A percentile compares a stretch with the other conserved stretches of the same genome.
Conservation (phyloP, 1,140 invertebrate species). For the Caerostris darwini region DNA sequence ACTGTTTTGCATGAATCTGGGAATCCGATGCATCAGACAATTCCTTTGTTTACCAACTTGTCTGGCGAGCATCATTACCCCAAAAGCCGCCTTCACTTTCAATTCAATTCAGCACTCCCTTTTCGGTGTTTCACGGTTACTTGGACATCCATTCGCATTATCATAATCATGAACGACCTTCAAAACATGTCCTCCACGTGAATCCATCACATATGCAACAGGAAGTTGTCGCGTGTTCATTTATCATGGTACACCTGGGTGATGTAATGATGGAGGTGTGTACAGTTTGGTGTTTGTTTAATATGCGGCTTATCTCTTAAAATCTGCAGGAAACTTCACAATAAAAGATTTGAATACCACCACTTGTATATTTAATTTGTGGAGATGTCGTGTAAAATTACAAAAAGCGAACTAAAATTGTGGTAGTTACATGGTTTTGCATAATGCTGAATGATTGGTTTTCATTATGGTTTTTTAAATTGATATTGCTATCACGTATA, state of each 20-base stretch:
- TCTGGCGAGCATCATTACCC: slow-evolving; percentile 11
- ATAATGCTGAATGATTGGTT: not conserved
- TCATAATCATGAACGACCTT: slow-evolving; percentile 55
- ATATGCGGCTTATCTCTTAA: not conserved
- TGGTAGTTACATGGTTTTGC: not conserved
- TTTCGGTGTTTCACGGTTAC: slow-evolving; percentile 66
- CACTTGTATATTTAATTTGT: not conserved
- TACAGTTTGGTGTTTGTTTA: not conserved
- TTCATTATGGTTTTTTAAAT: not conserved
- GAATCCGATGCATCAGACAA: not conserved
- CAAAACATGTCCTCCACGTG: slow-evolving; percentile 38
- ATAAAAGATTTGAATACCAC: not conserved
- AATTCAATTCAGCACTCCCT: slow-evolving; percentile 51
- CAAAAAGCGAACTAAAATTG: too few species aligned
- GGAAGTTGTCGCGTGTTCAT: slow-evolving; percentile 48
- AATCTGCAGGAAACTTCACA: not conserved
- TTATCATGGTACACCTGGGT: not conserved
- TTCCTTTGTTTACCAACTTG: slow-evolving; percentile 41
- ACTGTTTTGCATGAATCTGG: slow-evolving; percentile 56
- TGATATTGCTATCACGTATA: not conserved
- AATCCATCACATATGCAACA: slow-evolving; percentile 56
- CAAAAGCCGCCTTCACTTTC: not conserved
- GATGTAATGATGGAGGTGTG: slow-evolving; percentile 2
- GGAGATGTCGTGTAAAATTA: not conserved
- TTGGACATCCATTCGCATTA: slow-evolving; percentile 46